Evolutionary conservation across 2,797 vertebrate genomes (phyloP).

Genomic region (Sparidentex hasta): DNA sequence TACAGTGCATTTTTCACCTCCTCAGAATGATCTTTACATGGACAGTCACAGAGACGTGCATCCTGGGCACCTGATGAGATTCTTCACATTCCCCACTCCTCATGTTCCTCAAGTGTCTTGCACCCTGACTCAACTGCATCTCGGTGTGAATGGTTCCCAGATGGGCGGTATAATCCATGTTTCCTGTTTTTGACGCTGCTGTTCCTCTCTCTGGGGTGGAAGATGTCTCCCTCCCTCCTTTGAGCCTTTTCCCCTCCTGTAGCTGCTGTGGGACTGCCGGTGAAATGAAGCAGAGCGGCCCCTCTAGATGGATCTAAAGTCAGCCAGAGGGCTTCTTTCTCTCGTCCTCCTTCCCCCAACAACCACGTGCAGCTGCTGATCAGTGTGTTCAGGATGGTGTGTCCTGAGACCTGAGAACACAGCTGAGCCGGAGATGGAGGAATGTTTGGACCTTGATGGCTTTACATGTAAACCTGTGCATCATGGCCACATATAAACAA

Average conservation of each 20-base stretch:
- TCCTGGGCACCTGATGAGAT: conserved; percentile 22
- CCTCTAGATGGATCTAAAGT: conserved; percentile 48
- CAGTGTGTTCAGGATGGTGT: conserved; percentile 35
- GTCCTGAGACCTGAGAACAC: conserved; percentile 43
- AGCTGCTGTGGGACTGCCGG: conserved; percentile 39
- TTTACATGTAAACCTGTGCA: background rate
- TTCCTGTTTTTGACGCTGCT: conserved; percentile 66
- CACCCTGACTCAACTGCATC: conserved; percentile 42
- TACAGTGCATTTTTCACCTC: conserved; percentile 1
- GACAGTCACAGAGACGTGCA: conserved; percentile 1
- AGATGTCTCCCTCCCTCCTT: conserved; percentile 25
- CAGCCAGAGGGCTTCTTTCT: conserved; percentile 49
- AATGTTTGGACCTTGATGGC: conserved; percentile 28
- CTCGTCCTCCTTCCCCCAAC: conserved; percentile 15
- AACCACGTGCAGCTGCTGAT: conserved; percentile 43
- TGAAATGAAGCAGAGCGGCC: conserved; percentile 62
- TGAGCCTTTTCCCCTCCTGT: conserved; percentile 20
- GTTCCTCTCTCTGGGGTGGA: conserved; percentile 29
- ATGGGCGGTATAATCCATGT: conserved; percentile 53
- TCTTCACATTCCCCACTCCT: conserved; percentile 11
- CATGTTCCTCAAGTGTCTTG: conserved; percentile 36
- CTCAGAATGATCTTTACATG: conserved; percentile 11
- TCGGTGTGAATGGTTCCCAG: conserved; percentile 60
- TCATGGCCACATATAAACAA: background rate
- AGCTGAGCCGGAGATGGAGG: conserved; percentile 26